Evolutionary conservation across 2,888 invertebrate species (phyloP), one percentile per base, ranked within the genome.

Genomic region (Resseliella maxima): DNA sequence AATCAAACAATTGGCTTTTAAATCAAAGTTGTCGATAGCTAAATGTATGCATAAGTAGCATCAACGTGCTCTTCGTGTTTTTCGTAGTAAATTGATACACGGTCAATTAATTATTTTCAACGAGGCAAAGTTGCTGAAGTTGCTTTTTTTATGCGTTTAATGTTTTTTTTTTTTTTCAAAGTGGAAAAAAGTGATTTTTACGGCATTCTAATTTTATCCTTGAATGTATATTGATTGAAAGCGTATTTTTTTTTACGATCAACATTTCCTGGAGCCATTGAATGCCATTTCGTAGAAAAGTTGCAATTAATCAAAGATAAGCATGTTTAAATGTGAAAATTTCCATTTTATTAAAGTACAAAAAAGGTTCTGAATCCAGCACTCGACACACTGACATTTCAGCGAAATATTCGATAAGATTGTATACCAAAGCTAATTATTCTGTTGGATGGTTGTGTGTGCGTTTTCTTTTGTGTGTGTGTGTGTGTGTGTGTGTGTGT

Each of bases 301-400:
- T 72, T 72, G 35, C 72, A 35, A 72, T 72, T 31, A 72, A 72
- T 72, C 72, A 72, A 72, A 31, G 72, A 72, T 27, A 72, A 72
- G 35, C 72, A 72, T 72, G 18, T 59, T 8, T n/a, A 15, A 15
- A 72, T 15, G 31, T 31, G 35, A 31, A 72, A 27, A 24, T n/a
- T 59, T 59, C 5, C n/a, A n/a, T 18, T 12, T 50, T 12, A 3
- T 18, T 6, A 21, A 10, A 50, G 15, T 18, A 21, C 15, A 10
- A 10, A 59, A 59, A 59, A 59, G 2, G 72, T 31, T 18, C 31
- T 15, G 6, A 15, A 15, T 15, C 15, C 15, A 31, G 2, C 10
- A 31, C 31, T 31, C 31, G 31, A 31, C n/a, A 59, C 59, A 59
- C 72, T 31, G 72, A 72, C 31, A 72, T 72, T 59, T 59, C 59